Evolutionary conservation across 2,797 vertebrate species (phyloP).

Genomic region (Lerista edwardsae): DNA sequence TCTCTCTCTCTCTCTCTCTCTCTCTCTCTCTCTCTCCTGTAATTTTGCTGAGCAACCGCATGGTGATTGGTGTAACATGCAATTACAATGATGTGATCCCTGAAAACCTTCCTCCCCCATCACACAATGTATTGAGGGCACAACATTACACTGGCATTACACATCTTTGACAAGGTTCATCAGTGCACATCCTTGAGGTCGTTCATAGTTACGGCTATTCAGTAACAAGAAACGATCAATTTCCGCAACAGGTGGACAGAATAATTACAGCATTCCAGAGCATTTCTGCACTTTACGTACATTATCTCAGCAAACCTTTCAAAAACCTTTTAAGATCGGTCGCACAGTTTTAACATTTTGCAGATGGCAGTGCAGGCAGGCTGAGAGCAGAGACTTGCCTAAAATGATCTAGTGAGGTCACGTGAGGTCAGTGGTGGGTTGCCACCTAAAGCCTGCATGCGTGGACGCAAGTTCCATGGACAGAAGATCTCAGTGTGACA

Average conservation of each 20-base stretch:
- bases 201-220: neutral
- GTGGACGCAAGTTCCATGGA: neutral
- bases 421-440: neutral
- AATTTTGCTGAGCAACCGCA: neutral
- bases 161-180: neutral
- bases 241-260: neutral
- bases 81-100: neutral
- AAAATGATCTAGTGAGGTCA: neutral
- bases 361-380: neutral
- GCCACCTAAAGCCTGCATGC: neutral
- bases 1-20: too few relatives aligned
- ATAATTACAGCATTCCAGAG: neutral
- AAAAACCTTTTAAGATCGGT: too few relatives aligned
- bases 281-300: neutral
- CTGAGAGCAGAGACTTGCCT: neutral
- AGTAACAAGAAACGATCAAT: neutral
- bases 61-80: too few relatives aligned
- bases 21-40: neutral
- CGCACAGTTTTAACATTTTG: neutral
- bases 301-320: too few relatives aligned
- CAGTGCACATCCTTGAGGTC: neutral
- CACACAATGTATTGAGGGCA: neutral
- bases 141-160: neutral
- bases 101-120: neutral
- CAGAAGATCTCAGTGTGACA: neutral